phyloP scores from a whole-genome alignment of 2,888 invertebrate genomes.

The Parnassius orleans region DNA sequence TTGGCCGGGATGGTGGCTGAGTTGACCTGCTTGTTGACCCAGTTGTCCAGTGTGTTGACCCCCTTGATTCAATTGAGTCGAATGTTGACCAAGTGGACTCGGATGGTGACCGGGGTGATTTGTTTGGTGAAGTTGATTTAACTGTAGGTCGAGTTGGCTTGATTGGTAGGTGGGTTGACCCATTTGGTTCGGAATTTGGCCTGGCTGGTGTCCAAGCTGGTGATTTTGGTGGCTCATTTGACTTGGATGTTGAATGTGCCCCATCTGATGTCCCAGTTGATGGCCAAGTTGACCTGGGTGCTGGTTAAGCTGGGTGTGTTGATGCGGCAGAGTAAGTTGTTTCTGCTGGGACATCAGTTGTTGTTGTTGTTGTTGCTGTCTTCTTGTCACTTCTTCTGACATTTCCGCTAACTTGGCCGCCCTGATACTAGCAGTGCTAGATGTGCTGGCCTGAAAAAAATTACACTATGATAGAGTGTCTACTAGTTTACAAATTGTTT shows the following conservation, averaged over 20 bases:
- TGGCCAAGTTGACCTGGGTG: slow-evolving; percentile 18
- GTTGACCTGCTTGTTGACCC: slow-evolving; percentile 24
- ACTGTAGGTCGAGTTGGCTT: slow-evolving; percentile 22
- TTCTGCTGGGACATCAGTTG: slow-evolving; percentile 45
- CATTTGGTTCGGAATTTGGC: slow-evolving; percentile 10
- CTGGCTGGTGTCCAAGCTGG: slow-evolving; percentile 7
- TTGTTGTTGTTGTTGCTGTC: slow-evolving; percentile 58
- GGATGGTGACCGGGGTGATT: slow-evolving; percentile 19
- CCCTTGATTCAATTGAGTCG: slow-evolving; percentile 13
- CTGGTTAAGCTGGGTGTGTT: slow-evolving; percentile 26
- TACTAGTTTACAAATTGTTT: too few species aligned
- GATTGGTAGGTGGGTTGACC: slow-evolving; percentile 17
- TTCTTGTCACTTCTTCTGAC: slow-evolving; percentile 88
- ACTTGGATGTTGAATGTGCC: slow-evolving; percentile 12
- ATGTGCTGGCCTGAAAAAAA: slow-evolving; percentile 41
- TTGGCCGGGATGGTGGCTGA: slow-evolving; percentile 1
- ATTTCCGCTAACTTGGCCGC: slow-evolving; percentile 89
- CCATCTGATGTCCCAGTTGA: slow-evolving; percentile 15
- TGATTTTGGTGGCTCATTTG: slow-evolving; percentile 20
- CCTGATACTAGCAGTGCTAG: slow-evolving; percentile 53
- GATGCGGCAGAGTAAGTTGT: slow-evolving; percentile 24
- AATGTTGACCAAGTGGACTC: slow-evolving; percentile 16
- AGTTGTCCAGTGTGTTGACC: slow-evolving; percentile 6
- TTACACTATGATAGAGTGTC: not conserved
- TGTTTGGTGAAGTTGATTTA: slow-evolving; percentile 22